Evolutionary conservation across 2,797 vertebrate species (phyloP).

Genomic region (Micropoecilia bifurca): DNA sequence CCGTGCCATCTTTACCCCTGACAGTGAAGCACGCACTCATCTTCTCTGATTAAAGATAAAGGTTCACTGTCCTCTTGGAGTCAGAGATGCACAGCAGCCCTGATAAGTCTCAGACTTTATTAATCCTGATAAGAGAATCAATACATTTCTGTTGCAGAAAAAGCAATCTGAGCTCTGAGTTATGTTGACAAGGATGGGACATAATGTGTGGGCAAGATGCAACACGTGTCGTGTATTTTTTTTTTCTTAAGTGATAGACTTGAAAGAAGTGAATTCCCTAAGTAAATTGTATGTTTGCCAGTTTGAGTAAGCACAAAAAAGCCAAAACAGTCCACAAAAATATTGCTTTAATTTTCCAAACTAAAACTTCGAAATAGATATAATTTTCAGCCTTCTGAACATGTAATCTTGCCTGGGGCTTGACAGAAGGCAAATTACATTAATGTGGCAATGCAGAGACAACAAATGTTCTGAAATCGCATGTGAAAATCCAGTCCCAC

Average conservation of each 20-base stretch:
- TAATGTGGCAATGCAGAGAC: constrained; percentile 31
- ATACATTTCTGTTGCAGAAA: constrained; percentile 47
- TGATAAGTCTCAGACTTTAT: constrained; percentile 59
- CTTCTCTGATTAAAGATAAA: constrained; percentile 42
- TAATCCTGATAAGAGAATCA: constrained; percentile 70
- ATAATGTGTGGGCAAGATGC: constrained; percentile 17
- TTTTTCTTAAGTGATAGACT: neutral
- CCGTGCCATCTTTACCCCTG: constrained; percentile 11
- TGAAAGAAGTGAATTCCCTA: constrained; percentile 6
- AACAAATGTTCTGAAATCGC: constrained; percentile 33
- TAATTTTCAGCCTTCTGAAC: constrained; percentile 30
- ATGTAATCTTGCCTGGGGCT: constrained; percentile 41
- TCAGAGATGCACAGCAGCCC: constrained; percentile 3
- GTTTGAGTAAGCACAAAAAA: constrained; percentile 4
- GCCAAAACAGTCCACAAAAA: neutral
- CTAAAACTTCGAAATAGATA: constrained; percentile 5
- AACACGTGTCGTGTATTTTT: neutral
- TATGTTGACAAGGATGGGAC: constrained; percentile 18
- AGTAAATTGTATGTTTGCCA: constrained; percentile 24
- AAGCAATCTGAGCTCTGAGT: constrained; percentile 25
- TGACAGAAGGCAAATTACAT: constrained; percentile 30
- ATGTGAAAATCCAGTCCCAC: constrained; percentile 25
- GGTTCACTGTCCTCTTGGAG: constrained; percentile 19
- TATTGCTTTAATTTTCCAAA: constrained; percentile 24
- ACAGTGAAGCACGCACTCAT: constrained; percentile 11